Evolutionary conservation across 2,113 vertebrate genomes (phyloP).

Genomic region (Burhinus bistriatus): DNA sequence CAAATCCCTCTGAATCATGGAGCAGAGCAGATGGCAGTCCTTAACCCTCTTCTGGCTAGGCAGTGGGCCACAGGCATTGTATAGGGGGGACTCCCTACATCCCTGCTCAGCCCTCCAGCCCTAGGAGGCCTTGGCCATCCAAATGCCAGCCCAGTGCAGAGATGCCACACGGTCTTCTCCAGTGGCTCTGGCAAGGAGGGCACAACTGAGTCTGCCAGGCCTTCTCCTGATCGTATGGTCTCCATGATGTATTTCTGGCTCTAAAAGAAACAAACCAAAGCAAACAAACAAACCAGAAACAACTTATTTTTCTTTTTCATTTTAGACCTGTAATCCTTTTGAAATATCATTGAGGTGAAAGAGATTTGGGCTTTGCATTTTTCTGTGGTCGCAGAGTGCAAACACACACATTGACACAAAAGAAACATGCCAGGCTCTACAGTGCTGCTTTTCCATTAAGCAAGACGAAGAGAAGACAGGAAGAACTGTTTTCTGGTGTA

Average conservation of each 20-base stretch:
- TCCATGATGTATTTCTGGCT: neutral
- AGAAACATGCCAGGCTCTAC: neutral
- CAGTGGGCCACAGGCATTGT: neutral
- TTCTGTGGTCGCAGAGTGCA: neutral
- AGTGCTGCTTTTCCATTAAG: neutral
- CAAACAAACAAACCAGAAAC: neutral
- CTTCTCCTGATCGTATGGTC: neutral
- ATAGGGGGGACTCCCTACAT: neutral
- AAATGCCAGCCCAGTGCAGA: neutral
- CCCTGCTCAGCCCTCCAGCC: neutral
- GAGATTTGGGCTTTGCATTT: neutral
- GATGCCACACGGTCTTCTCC: neutral
- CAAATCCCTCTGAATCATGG: neutral
- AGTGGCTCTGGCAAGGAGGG: neutral
- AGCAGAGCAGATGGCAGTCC: neutral
- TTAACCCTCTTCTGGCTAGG: neutral
- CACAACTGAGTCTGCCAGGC: neutral
- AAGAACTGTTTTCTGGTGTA: neutral
- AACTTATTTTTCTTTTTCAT: neutral
- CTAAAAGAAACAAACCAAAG: neutral
- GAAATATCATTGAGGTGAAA: neutral
- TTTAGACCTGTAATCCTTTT: neutral
- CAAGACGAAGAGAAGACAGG: neutral
- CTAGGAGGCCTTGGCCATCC: neutral
- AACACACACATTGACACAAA: neutral